phyloP scores from a whole-genome alignment of 2,797 vertebrate species.

The Trichosurus vulpecula region DNA sequence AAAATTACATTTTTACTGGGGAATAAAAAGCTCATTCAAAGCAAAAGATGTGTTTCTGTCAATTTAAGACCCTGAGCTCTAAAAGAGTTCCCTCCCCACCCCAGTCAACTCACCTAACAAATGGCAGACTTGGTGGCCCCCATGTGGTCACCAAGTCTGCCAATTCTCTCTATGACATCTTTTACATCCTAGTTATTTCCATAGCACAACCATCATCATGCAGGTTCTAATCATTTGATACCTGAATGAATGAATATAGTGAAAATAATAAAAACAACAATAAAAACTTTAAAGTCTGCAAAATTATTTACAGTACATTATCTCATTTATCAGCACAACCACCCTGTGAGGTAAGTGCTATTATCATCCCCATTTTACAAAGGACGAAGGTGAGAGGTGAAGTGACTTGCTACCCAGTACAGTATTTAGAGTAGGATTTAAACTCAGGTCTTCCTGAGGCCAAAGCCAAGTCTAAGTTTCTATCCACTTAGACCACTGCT shows the following conservation, averaged over 20 bases:
- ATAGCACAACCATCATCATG: not conserved
- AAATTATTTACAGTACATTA: not conserved
- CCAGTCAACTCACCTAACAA: not conserved
- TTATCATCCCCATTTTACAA: not conserved
- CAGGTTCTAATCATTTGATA: not conserved
- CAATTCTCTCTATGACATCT: not conserved
- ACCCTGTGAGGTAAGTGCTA: not conserved
- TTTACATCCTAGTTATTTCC: not conserved
- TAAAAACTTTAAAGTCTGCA: not conserved
- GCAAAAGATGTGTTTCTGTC: not conserved
- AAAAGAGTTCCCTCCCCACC: not conserved
- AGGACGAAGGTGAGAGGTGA: not conserved
- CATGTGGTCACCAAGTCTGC: not conserved
- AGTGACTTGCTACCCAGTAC: not conserved
- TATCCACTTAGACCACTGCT: not conserved
- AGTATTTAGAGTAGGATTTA: not conserved
- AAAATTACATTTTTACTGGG: not conserved
- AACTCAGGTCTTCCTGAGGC: not conserved
- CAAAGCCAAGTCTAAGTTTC: not conserved
- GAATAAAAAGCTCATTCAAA: not conserved
- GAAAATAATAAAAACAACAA: not conserved
- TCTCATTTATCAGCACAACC: not conserved
- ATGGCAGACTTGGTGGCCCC: no score
- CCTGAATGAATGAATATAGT: not conserved
- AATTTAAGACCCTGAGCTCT: not conserved